Percentiles rank a stretch among this genome's conserved stretches.
Conservation (phyloP, 2,113 vertebrate species). For the Lipophrys pholis region DNA sequence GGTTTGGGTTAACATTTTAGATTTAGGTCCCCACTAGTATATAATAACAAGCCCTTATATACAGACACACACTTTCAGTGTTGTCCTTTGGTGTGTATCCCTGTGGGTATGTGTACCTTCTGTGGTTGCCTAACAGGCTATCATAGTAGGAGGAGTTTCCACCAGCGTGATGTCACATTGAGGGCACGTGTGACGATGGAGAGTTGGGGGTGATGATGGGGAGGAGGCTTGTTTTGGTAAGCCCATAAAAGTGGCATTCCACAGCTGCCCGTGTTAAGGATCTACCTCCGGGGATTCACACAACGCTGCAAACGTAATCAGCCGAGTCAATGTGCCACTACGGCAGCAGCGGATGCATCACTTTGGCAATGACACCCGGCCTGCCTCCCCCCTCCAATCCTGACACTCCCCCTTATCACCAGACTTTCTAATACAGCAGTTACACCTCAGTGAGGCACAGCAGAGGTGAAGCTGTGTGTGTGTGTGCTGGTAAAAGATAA, state of each 20-base stretch:
- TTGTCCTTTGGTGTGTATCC: conserved; percentile 35
- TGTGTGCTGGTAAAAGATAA: conserved; percentile 64
- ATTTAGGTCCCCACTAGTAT: no score
- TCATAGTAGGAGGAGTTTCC: conserved; percentile 48
- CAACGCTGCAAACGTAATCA: conserved; percentile 61
- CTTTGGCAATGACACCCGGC: conserved; percentile 26
- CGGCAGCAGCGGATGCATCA: conserved; percentile 44
- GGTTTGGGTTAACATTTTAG: no score
- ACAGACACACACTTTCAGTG: conserved; percentile 20
- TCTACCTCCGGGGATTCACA: conserved; percentile 66
- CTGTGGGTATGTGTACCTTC: conserved; percentile 2
- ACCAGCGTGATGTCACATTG: conserved; percentile 25
- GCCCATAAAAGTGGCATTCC: conserved; percentile 48
- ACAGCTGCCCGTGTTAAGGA: conserved; percentile 59
- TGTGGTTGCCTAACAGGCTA: conserved; percentile 50
- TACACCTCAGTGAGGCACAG: conserved; percentile 46
- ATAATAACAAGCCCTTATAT: no score
- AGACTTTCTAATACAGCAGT: conserved; percentile 39
- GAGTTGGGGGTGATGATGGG: conserved; percentile 12
- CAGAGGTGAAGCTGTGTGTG: conserved; percentile 23
- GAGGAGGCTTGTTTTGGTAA: conserved; percentile 38
- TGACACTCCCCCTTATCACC: conserved; percentile 43
- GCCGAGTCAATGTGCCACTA: conserved; percentile 57
- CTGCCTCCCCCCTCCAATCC: conserved; percentile 7
- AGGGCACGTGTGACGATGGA: conserved; percentile 40